Percentiles rank a stretch among this genome's conserved stretches.
phyloP scores from a whole-genome alignment of 2,113 vertebrate genomes.

The Nothoprocta perdicaria region DNA sequence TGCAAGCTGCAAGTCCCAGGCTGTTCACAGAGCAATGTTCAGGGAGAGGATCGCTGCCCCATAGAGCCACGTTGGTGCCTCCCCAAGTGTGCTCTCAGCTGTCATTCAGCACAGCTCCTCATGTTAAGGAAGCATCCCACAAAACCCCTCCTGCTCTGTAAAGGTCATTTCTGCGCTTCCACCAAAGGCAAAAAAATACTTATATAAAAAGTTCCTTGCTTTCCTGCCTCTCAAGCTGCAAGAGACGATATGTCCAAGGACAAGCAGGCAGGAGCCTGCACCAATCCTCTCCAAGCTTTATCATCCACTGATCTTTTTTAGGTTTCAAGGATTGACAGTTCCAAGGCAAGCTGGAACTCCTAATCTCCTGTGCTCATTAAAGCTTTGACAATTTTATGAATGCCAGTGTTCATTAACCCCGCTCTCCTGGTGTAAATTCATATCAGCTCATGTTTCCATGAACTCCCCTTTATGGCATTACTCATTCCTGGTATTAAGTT shows the following conservation, averaged over 20 bases:
- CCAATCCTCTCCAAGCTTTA: neutral
- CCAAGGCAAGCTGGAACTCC: neutral
- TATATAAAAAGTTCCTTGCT: neutral
- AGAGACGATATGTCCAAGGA: neutral
- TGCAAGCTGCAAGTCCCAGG: neutral
- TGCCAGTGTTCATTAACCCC: neutral
- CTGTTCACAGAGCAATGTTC: neutral
- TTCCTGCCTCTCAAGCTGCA: neutral
- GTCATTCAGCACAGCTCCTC: accelerated
- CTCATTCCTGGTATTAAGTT: neutral
- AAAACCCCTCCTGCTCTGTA: neutral
- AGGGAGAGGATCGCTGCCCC: neutral
- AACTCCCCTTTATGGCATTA: neutral
- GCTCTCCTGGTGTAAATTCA: neutral
- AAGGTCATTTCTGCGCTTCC: neutral
- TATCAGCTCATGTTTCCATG: neutral
- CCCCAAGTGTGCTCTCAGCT: neutral
- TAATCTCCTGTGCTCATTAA: neutral
- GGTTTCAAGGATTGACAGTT: neutral
- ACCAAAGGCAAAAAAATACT: neutral
- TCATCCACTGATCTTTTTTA: neutral
- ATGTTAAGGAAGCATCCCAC: neutral
- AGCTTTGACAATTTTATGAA: neutral
- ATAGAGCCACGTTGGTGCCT: neutral
- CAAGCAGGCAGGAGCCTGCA: neutral